Evolutionary conservation across 2,888 invertebrate genomes (phyloP), one percentile per base, ranked within the genome.

Genomic region (Zaprionus obscuricornis): DNA sequence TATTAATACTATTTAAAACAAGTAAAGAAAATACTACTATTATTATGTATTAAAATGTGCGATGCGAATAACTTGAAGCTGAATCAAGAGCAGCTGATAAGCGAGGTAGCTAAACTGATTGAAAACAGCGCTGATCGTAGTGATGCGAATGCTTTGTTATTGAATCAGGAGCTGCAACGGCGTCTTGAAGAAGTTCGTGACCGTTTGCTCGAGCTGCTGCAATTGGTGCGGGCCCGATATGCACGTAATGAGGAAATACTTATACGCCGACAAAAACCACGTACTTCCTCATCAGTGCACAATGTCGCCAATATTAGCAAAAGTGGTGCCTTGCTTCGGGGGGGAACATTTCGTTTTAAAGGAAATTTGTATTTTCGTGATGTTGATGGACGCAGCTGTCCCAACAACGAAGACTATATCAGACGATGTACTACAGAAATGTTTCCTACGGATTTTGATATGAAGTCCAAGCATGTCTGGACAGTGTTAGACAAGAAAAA

Each of bases 331-430:
- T 92, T 74, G 3, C 51, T 88, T n/a, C 77, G 74, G 5, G 88
- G 89, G 0, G 83, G 84, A 1, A 87, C 87, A 0, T 88, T 88
- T 42, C 86, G 66, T 92, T 95, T 88, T 5, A 88, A 88, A 27
- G 88, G 88, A 0, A 88, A 87, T 63, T 67, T 88, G 0, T 95
- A 94, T 82, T 95, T 95, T 69, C 94, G 94, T 78, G 94, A 94
- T 72, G 89, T 85, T 14, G 75, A 90, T 13, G 91, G 91, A 14
- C 93, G 92, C 68, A 88, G 91, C 2, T 92, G 93, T 13, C 92
- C 92, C 0, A 85, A 88, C 14, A 95, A 95, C 87, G 89, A 91
- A 2, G 95, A 95, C 74, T 92, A 93, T 3, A 90, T 91, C 77
- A 88, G 88, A 50, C 91, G 93, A 34, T 54, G 73, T 2, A 27